Percentiles rank a stretch among this genome's conserved stretches.
These are phyloP conservation scores for Lepetodrilus schrolli DNA, from an alignment of 2,888 invertebrate species.

Conservation along the genomic window DNA sequence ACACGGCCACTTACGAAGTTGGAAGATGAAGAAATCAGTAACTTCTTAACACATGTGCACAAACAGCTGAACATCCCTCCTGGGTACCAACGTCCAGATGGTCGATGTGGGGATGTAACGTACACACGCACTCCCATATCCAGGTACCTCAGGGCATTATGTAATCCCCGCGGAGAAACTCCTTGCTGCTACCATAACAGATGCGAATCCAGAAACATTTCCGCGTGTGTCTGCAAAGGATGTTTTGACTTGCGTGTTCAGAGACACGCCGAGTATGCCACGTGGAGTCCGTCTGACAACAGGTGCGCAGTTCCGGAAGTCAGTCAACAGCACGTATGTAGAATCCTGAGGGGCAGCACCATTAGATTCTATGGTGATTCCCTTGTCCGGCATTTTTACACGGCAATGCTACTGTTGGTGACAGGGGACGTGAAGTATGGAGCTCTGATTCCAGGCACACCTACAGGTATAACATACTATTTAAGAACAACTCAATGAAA, in stretches of 20 bases:
- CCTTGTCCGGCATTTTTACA: slow-evolving; percentile 38
- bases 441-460: slow-evolving; percentile 27
- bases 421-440: slow-evolving; percentile 30
- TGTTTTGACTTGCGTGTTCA: slow-evolving; percentile 35
- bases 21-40: not conserved
- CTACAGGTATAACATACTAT: slow-evolving; percentile 20
- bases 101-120: slow-evolving; percentile 1
- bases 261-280: slow-evolving; percentile 37
- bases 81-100: not conserved
- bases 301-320: slow-evolving; percentile 12
- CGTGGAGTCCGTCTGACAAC: slow-evolving; percentile 33
- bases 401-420: slow-evolving; percentile 30
- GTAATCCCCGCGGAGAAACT: slow-evolving; percentile 35
- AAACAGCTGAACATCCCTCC: not conserved
- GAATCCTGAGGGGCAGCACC: slow-evolving; percentile 28
- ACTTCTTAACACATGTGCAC: not conserved
- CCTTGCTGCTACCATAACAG: slow-evolving; percentile 43
- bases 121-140: not conserved
- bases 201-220: slow-evolving; percentile 32
- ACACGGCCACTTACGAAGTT: not conserved
- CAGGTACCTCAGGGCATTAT: slow-evolving; percentile 38
- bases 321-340: slow-evolving; percentile 5
- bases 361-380: slow-evolving; percentile 41
- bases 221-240: slow-evolving; percentile 34
- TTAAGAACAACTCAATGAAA: not conserved